Evolutionary conservation across 2,888 invertebrate genomes (phyloP), one percentile per base, ranked within the genome.

Genomic region (Drosophila borborema): DNA sequence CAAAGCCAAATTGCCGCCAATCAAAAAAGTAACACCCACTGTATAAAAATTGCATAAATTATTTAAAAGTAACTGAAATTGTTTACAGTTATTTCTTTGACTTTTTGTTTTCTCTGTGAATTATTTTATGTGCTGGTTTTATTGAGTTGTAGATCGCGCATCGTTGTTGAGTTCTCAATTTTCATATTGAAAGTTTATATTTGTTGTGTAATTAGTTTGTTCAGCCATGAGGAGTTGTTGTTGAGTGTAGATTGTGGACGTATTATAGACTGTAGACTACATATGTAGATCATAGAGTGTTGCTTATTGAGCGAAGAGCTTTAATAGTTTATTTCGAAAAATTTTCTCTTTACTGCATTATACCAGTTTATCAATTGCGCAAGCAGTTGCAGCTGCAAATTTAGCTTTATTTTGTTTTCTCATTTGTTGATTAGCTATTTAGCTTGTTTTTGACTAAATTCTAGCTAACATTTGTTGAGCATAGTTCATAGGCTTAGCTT

Each of bases 1-100:
- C 63, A 46, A 62, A 71, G 81, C 74, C 74, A 85, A 87, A 87
- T 89, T 89, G 86, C 81, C 85, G 75, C 79, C 87, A 90, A 91
- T 91, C 78, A 86, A 81, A 79, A 78, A 64, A 65, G 77, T 77
- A 82, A 89, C 90, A 84, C 90, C 90, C 90, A 82, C 81, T 74
- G 82, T 81, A 91, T 90, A 86, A 82, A 90, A 90, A 79, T 79
- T 89, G 84, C 90, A 91, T 91, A 89, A 90, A 91, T 90, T 87
- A 86, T 79, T 55, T 43, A 49, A 49, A 48, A 56, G 54, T 46
- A 54, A 53, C 54, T 62, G 36, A 71, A 74, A 76, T 64, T 66
- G 59, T 75, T 72, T 64, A 86, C 91, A 86, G 91, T 86, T 67
- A 56, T 60, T 75, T 74, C 41, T 48, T 53, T 58, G 41, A 5